These are phyloP conservation scores for Mustela nigripes DNA, from an alignment of 2,113 vertebrate species.

Conservation along the genomic window DNA sequence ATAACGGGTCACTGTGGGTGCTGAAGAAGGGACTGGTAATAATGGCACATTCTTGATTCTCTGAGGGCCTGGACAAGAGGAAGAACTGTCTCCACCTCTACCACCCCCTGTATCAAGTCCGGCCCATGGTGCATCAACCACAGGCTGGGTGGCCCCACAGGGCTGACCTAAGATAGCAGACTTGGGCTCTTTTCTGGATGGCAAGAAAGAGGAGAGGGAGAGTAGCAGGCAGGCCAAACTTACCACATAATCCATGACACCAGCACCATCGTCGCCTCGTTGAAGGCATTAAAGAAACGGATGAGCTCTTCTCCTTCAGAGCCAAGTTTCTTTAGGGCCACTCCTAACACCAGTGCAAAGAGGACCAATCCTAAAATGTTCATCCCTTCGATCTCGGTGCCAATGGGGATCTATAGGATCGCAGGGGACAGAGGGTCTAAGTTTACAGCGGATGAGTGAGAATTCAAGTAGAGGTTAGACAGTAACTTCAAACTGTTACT, in stretches of 20 bases:
- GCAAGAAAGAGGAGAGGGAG: neutral
- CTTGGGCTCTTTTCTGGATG: neutral
- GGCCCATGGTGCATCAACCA: neutral
- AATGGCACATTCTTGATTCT: neutral
- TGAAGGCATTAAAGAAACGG: slow-evolving; percentile 98
- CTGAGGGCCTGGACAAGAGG: neutral
- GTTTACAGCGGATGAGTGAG: neutral
- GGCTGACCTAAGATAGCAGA: neutral
- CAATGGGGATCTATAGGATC: slow-evolving; percentile 91
- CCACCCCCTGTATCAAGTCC: neutral
- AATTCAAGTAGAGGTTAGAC: neutral
- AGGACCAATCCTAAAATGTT: slow-evolving; percentile 98
- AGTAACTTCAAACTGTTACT: neutral
- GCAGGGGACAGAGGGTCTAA: slow-evolving; percentile 4
- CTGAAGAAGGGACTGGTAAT: neutral
- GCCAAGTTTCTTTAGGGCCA: slow-evolving; percentile 96
- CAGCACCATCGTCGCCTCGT: slow-evolving; percentile 98
- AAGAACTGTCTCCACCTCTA: neutral
- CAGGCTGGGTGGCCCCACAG: neutral
- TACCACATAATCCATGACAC: slow-evolving; percentile 99
- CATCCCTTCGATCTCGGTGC: slow-evolving; percentile 95
- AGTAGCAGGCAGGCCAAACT: slow-evolving; percentile 75
- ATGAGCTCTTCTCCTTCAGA: slow-evolving; percentile 97
- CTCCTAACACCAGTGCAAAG: slow-evolving; percentile 96
- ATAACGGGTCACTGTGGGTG: neutral